Evolutionary conservation across 2,888 invertebrate genomes (phyloP), one percentile per base, ranked within the genome.

Genomic region (Drosophila meridiana): DNA sequence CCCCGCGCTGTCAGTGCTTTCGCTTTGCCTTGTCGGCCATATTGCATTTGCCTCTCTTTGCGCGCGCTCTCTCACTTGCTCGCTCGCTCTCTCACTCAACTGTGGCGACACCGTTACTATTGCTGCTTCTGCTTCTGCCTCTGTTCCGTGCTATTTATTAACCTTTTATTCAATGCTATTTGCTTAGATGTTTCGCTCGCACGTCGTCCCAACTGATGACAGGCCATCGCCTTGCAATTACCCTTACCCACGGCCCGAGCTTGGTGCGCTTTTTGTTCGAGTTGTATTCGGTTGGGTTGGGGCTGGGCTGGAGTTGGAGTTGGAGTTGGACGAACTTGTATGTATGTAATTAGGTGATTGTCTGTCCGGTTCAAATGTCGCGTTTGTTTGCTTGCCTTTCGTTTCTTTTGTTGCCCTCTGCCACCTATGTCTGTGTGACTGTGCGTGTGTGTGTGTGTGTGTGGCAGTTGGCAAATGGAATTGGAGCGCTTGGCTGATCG

Each of bases 331-430:
- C 30, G 63, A 53, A 47, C 61, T 67, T 45, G 68, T 78, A 75
- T 87, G 85, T 87, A 87, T 87, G 88, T 87, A 87, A 87, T 87
- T 87, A 87, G 89, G 68, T 87, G 89, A 80, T 84, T 89, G 87
- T 77, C 85, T 76, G 80, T 72, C 55, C 52, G 64, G 89, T 85
- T 89, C 88, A 89, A 87, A 89, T 87, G 87, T 85, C 89, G 79
- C 90, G 78, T 82, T 82, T 78, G 75, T 89, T 82, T 72, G 70
- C 71, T 82, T 74, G 69, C 53, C 73, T 47, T 62, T 71, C 67
- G 77, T 60, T 52, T 34, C 65, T 11, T 60, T 43, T 40, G 32
- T 20, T 42, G 42, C n/a, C 42, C n/a, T 48, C 14, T 14, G 42
- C 7, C 56, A 28, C 43, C 28, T 28, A 56, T 55, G 14, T 8